Percentiles rank a stretch among this genome's conserved stretches.
Evolutionary conservation across 1,140 invertebrate species (phyloP).

Genomic region (Portunus trituberculatus): DNA sequence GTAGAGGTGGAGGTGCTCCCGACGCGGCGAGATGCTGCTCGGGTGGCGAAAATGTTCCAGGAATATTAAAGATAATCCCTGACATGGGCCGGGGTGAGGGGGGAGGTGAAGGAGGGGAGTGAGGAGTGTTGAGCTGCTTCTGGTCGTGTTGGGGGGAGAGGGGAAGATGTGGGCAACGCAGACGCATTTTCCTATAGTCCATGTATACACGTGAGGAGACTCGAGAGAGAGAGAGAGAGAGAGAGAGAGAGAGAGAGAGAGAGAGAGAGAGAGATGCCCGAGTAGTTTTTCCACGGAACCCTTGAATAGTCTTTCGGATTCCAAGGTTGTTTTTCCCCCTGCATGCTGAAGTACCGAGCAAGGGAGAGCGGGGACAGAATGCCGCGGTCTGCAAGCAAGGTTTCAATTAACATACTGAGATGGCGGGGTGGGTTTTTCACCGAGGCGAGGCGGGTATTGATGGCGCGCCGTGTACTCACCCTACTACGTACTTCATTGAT

Average conservation of each 20-base stretch:
- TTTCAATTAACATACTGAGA: too few species aligned
- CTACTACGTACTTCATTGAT: neutral
- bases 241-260: too few species aligned
- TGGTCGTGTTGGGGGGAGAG: neutral
- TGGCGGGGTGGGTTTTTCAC: neutral
- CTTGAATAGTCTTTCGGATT: neutral
- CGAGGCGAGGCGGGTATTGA: neutral
- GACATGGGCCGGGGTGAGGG: neutral
- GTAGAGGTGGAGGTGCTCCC: neutral
- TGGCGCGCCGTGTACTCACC: neutral
- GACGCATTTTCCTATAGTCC: neutral
- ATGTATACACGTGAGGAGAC: neutral
- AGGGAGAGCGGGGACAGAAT: neutral
- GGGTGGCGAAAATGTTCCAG: neutral
- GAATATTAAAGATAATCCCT: conserved; percentile 5
- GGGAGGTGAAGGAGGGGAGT: neutral
- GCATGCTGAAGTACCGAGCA: neutral
- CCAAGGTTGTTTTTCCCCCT: neutral
- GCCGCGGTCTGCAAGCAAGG: too few species aligned
- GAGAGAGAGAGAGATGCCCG: neutral
- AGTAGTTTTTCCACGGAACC: neutral
- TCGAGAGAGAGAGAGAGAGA: neutral
- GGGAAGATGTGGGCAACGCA: neutral
- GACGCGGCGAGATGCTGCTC: neutral
- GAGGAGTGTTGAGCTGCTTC: neutral